Evolutionary conservation across 2,888 invertebrate species (phyloP).

Genomic region (Amiota minor): DNA sequence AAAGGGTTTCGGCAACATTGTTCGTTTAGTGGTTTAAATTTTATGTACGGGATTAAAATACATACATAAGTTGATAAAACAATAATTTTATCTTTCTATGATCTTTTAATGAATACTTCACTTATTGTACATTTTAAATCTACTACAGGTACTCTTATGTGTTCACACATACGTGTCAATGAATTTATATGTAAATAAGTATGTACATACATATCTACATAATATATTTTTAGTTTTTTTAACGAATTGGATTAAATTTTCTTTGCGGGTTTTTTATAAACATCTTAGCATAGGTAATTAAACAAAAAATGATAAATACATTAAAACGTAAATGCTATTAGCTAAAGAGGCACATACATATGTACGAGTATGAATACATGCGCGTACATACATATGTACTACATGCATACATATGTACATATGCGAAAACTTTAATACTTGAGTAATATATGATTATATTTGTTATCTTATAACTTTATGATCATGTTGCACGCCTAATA

Average conservation of each 20-base stretch:
- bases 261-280: neutral
- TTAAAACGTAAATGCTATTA: neutral
- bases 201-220: neutral
- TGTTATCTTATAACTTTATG: constrained; percentile 19
- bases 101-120: too few relatives aligned
- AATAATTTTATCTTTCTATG: too few relatives aligned
- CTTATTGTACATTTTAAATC: constrained; percentile 52
- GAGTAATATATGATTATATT: constrained; percentile 7
- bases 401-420: neutral
- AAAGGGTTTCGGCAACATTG: too few relatives aligned
- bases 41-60: too few relatives aligned
- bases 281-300: neutral
- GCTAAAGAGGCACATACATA: neutral
- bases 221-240: neutral
- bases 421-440: neutral
- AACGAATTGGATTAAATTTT: neutral
- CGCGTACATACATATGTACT: too few relatives aligned
- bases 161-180: constrained; percentile 53
- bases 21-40: too few relatives aligned
- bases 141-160: constrained; percentile 47
- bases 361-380: neutral
- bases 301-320: neutral
- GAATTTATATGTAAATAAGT: constrained; percentile 41
- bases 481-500: neutral
- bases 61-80: too few relatives aligned